Percentiles rank a stretch among this genome's conserved stretches.
Evolutionary conservation across 2,888 invertebrate species (phyloP).

Genomic region (Mesorhabditis belari): DNA sequence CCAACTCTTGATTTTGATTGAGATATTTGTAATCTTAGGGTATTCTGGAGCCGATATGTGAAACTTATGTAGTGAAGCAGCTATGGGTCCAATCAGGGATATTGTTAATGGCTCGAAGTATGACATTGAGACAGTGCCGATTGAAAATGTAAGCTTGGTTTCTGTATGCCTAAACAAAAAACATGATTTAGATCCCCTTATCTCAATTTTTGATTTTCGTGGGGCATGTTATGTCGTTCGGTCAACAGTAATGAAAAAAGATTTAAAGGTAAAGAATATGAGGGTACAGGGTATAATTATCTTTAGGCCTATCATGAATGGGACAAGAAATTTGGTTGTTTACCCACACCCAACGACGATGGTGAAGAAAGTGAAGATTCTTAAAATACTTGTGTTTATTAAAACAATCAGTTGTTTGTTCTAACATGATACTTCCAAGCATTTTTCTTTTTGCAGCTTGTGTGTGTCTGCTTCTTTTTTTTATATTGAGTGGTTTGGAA

Average conservation of each 20-base stretch:
- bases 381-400: too few relatives aligned
- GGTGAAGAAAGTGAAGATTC: too few relatives aligned
- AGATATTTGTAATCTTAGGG: slow-evolving; percentile 55
- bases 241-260: slow-evolving; percentile 79
- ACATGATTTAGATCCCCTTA: slow-evolving; percentile 68
- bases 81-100: slow-evolving; percentile 83
- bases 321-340: slow-evolving; percentile 62
- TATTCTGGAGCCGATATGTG: slow-evolving; percentile 95
- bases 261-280: too few relatives aligned
- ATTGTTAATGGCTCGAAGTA: slow-evolving; percentile 29
- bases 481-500: too few relatives aligned
- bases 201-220: slow-evolving; percentile 72
- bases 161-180: too few relatives aligned
- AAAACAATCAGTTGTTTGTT: too few relatives aligned
- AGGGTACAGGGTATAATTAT: too few relatives aligned
- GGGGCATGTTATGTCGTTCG: slow-evolving; percentile 73
- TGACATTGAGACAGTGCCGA: slow-evolving; percentile 57
- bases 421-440: too few relatives aligned
- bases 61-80: slow-evolving; percentile 85
- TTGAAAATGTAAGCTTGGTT: slow-evolving; percentile 57
- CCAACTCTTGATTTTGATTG: not conserved
- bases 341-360: too few relatives aligned
- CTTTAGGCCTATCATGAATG: slow-evolving; percentile 79
- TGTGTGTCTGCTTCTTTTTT: too few relatives aligned
- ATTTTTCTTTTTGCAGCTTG: too few relatives aligned